Evolutionary conservation across 1,140 invertebrate species (phyloP).

Genomic region (Parasteatoda tepidariorum): DNA sequence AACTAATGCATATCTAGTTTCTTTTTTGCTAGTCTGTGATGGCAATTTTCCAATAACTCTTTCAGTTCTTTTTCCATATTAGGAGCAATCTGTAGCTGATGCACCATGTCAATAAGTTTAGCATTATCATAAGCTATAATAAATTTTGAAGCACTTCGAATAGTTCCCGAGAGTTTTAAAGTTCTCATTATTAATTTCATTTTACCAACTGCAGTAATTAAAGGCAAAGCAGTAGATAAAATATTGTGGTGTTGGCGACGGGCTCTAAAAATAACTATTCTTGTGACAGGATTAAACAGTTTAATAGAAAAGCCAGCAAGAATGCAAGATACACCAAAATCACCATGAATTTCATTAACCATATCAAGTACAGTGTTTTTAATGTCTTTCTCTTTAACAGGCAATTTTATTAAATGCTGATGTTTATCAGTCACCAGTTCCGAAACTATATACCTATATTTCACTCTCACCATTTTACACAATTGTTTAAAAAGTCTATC

Average conservation of each 20-base stretch:
- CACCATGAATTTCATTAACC: constrained; percentile 41
- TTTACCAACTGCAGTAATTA: constrained; percentile 8
- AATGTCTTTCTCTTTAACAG: constrained; percentile 19
- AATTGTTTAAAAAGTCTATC: neutral
- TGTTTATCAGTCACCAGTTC: constrained; percentile 18
- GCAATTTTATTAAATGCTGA: neutral
- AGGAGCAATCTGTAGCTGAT: neutral
- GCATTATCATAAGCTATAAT: constrained; percentile 30
- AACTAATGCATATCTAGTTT: neutral
- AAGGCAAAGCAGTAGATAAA: constrained; percentile 17
- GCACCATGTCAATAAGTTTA: constrained; percentile 9
- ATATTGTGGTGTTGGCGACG: neutral
- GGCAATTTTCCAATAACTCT: neutral
- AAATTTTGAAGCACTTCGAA: constrained; percentile 29
- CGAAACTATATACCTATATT: constrained; percentile 42
- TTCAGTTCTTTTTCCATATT: neutral
- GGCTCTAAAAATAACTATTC: constrained; percentile 41
- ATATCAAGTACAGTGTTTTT: neutral
- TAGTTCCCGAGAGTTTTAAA: constrained; percentile 44
- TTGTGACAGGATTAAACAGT: constrained; percentile 37
- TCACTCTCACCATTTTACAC: constrained; percentile 49
- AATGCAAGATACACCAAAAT: constrained; percentile 34
- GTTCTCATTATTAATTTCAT: constrained; percentile 8
- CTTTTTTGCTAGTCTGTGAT: neutral
- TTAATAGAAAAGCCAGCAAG: constrained; percentile 30